phyloP scores from a whole-genome alignment of 2,113 vertebrate species.

The Actenoides hombroni region DNA sequence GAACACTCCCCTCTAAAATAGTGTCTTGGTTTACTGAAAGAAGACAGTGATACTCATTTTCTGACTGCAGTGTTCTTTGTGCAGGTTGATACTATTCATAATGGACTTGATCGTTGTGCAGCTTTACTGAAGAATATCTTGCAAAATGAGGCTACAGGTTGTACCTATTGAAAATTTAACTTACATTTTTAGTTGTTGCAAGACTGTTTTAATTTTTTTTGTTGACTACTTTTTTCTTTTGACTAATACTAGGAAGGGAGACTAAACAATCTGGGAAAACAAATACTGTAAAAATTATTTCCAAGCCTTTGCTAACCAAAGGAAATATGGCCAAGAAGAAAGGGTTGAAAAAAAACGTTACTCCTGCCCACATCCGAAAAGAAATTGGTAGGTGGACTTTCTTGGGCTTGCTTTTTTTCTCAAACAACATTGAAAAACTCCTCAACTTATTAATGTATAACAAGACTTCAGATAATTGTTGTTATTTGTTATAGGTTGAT shows the following conservation, averaged over 20 bases:
- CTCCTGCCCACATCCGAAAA: conserved; percentile 56
- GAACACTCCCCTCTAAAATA: background rate
- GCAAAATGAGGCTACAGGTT: conserved; percentile 80
- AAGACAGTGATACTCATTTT: background rate
- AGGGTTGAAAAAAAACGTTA: conserved; percentile 55
- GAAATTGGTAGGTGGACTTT: conserved; percentile 70
- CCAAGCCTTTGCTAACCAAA: conserved; percentile 61
- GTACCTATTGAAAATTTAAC: background rate
- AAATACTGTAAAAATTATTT: conserved; percentile 37
- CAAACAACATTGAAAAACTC: background rate
- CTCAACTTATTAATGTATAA: background rate
- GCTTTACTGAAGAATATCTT: conserved; percentile 84
- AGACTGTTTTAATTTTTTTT: background rate
- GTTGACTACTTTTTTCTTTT: conserved; percentile 22
- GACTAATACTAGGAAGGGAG: conserved; percentile 61
- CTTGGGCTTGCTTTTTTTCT: background rate
- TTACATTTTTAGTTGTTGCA: background rate
- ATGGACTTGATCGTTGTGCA: conserved; percentile 86
- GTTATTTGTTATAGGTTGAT: background rate
- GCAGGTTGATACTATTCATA: conserved; percentile 77
- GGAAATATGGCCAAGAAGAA: conserved; percentile 70
- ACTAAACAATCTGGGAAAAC: conserved; percentile 42
- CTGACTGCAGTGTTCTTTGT: conserved; percentile 36
- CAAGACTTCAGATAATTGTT: background rate
- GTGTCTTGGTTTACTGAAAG: background rate